Conservation (phyloP, 2,888 invertebrate genomes). For the Drosophila yooni region DNA sequence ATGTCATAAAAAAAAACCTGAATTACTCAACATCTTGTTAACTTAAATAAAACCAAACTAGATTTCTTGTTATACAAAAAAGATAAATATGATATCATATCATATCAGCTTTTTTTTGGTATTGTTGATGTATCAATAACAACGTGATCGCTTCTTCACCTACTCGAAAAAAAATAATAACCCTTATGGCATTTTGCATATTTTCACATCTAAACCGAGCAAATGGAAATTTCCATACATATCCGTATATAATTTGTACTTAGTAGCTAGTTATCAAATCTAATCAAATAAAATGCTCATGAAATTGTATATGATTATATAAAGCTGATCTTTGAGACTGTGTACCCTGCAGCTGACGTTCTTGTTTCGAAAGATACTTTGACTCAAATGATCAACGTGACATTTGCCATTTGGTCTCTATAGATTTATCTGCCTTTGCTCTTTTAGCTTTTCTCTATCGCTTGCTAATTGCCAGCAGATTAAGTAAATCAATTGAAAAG, state of each 20-base stretch:
- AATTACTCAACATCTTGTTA: conserved; percentile 35
- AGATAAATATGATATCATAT: background rate
- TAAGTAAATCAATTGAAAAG: conserved; percentile 20
- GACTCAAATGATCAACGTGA: conserved; percentile 29
- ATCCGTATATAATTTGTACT: conserved; percentile 3
- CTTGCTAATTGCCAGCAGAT: conserved; percentile 30
- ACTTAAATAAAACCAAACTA: conserved; percentile 41
- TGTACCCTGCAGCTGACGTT: background rate
- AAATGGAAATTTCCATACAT: conserved; percentile 26
- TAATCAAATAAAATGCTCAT: conserved; percentile 29
- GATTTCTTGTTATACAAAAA: conserved; percentile 19
- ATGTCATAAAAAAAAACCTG: conserved; percentile 35
- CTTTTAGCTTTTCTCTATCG: background rate
- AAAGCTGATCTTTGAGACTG: conserved; percentile 14
- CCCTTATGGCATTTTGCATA: conserved; percentile 13
- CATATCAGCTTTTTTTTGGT: background rate
- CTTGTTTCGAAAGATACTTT: conserved; percentile 15
- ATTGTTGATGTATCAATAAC: conserved; percentile 4
- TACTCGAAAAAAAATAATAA: conserved; percentile 2
- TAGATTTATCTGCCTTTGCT: background rate
- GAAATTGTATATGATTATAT: conserved; percentile 15
- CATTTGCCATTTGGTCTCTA: background rate
- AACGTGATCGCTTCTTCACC: conserved; percentile 12
- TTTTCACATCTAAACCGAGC: conserved; percentile 1
- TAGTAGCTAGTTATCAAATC: conserved; percentile 20